Percentiles rank a stretch among this genome's conserved stretches.
These are phyloP conservation scores for Murina feae DNA, from an alignment of 2,113 vertebrate genomes.

Conservation along the genomic window DNA sequence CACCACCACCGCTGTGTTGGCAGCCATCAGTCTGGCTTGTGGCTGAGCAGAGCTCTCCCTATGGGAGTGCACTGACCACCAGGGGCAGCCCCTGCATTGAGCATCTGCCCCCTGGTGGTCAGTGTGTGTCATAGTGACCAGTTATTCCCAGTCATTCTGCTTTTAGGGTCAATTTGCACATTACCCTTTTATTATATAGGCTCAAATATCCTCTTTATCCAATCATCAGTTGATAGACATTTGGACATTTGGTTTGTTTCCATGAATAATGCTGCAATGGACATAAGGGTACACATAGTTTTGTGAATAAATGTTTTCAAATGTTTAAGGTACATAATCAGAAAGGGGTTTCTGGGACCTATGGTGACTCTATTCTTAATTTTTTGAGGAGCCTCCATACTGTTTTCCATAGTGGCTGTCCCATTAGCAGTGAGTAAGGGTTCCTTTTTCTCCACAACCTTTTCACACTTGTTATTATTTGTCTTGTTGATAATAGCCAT, in stretches of 20 bases:
- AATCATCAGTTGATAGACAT: neutral
- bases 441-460: neutral
- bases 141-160: too few relatives aligned
- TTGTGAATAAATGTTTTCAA: neutral
- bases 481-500: neutral
- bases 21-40: too few relatives aligned
- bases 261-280: neutral
- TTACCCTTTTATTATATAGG: too few relatives aligned
- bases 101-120: too few relatives aligned
- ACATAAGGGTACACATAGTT: neutral
- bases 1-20: too few relatives aligned
- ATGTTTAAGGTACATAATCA: neutral
- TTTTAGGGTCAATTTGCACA: too few relatives aligned
- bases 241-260: neutral
- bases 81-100: too few relatives aligned
- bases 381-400: neutral
- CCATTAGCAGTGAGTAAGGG: neutral
- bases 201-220: too few relatives aligned
- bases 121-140: too few relatives aligned
- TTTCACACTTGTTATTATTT: neutral
- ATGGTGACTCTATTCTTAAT: neutral
- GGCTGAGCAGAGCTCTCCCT: too few relatives aligned
- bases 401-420: neutral
- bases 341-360: neutral
- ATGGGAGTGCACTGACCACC: too few relatives aligned